Evolutionary conservation across 2,797 vertebrate species (phyloP).

Genomic region (Phaenicophaeus curvirostris): DNA sequence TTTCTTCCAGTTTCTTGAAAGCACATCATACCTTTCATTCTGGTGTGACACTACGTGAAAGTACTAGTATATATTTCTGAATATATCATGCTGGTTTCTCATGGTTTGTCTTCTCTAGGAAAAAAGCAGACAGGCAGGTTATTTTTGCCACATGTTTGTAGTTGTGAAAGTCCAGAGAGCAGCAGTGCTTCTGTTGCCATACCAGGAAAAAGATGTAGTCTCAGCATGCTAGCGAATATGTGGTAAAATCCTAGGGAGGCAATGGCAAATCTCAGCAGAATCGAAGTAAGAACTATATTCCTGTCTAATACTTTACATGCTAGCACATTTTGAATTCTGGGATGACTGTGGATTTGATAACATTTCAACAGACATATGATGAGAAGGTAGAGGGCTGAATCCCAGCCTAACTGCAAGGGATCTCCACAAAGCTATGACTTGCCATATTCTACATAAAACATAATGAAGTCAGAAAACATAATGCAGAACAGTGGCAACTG

Average conservation of each 20-base stretch:
- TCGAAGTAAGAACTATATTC: background rate
- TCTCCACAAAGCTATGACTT: background rate
- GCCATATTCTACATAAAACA: background rate
- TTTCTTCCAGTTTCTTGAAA: background rate
- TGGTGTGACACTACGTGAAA: background rate
- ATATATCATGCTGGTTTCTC: background rate
- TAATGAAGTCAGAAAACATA: background rate
- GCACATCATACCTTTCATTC: background rate
- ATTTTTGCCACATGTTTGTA: background rate
- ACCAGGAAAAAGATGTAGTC: conserved; percentile 20
- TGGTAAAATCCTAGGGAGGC: background rate
- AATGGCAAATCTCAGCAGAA: conserved; percentile 9
- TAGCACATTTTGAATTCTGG: background rate
- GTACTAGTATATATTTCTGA: background rate
- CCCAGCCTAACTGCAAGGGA: background rate
- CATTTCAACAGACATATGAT: background rate
- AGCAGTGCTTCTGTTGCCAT: conserved; percentile 14
- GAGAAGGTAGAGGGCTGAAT: background rate
- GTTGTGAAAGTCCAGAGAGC: background rate
- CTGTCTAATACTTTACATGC: background rate
- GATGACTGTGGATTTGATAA: background rate
- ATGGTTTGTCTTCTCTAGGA: background rate
- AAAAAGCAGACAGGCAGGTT: background rate
- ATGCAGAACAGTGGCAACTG: rapidly evolving
- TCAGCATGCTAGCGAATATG: conserved; percentile 19